Percentiles rank a stretch among this genome's conserved stretches.
Conservation (phyloP, 1,140 invertebrate species). For the Aleiodes sp. region DNA sequence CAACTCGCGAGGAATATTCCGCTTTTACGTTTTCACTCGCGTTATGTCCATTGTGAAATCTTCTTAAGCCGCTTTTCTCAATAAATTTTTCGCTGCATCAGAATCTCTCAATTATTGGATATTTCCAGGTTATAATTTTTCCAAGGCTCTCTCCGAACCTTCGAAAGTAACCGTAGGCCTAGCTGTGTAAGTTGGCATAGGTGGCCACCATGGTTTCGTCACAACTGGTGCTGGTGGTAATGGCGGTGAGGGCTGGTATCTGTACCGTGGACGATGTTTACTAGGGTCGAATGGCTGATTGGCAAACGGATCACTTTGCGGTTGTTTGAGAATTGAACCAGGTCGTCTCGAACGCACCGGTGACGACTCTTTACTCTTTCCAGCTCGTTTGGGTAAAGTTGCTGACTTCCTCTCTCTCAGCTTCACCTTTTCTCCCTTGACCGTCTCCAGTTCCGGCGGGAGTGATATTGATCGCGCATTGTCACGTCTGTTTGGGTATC, state of each 20-base stretch:
- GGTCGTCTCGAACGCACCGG: slow-evolving; percentile 51
- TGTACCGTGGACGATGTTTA: slow-evolving; percentile 77
- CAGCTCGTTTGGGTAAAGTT: slow-evolving; percentile 6
- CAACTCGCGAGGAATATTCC: too few relatives aligned
- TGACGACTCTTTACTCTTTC: slow-evolving; percentile 38
- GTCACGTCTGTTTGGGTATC: slow-evolving; percentile 73
- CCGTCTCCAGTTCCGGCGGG: slow-evolving; percentile 58
- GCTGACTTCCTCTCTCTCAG: slow-evolving; percentile 8
- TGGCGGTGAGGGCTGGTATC: slow-evolving; percentile 75
- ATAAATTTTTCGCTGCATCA: too few relatives aligned
- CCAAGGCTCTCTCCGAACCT: slow-evolving; percentile 69
- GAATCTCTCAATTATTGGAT: too few relatives aligned
- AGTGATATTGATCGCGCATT: slow-evolving; percentile 72
- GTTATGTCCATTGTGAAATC: too few relatives aligned
- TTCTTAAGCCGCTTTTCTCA: too few relatives aligned
- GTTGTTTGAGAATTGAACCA: slow-evolving; percentile 72
- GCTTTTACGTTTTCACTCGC: too few relatives aligned
- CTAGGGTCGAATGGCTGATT: slow-evolving; percentile 78
- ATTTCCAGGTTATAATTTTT: too few relatives aligned
- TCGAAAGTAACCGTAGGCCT: slow-evolving; percentile 79
- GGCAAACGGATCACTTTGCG: slow-evolving; percentile 69
- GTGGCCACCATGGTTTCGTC: slow-evolving; percentile 62
- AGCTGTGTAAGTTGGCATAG: slow-evolving; percentile 67
- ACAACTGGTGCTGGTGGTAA: slow-evolving; percentile 55
- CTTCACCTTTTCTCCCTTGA: not conserved